Base-by-base conservation (phyloP, 2,797 vertebrate species). In the Denticeps clupeoides region DNA sequence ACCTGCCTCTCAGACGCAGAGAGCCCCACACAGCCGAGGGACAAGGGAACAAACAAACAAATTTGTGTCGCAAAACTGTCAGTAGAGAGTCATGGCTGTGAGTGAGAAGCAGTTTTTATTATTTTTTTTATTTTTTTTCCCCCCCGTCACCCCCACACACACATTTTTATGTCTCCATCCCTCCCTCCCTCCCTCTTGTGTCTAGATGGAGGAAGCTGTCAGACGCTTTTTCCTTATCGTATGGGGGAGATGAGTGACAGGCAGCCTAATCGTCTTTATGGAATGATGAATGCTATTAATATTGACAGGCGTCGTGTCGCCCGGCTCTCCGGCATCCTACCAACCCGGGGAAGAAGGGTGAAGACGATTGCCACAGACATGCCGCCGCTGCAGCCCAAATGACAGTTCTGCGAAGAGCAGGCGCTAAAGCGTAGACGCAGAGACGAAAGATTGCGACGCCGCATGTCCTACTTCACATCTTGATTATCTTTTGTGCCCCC, bases 261-360 rank as follows among this genome's bases (percentile, higher is more conserved):
- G 49, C 62, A 70, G 49, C 61, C 64, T 77, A 71, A 73, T 77
- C 72, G 65, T 70, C 59, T 64, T 69, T 65, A 79, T 72, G 62
- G 66, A 67, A 61, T 68, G 60, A 75, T 75, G 71, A 74, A 72
- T 58, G 61, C 50, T 64, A 69, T 67, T 70, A 67, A 57, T 71
- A 74, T 73, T 69, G 69, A 74, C 71, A 78, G 57, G 53, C 45
- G 45, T 59, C 48, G 10, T 53, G 53, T 58, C 48, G 25, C 23
- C 48, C 31, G 59, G 59, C 57, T 56, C 63, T 48, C 18, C 56
- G 56, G 55, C 59, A 62, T 62, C 59, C 37, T 45, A 44, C 55
- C 44, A 44, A 13, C 38, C 9, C 9, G 35, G 21, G 16, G 8
- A 19, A 21, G 21, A 7, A 18, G 35, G 16, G 10, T 38, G 16